phyloP scores from a whole-genome alignment of 35 echinoderm and acorn worm genomes.

The Heliocidaris erythrogramma region DNA sequence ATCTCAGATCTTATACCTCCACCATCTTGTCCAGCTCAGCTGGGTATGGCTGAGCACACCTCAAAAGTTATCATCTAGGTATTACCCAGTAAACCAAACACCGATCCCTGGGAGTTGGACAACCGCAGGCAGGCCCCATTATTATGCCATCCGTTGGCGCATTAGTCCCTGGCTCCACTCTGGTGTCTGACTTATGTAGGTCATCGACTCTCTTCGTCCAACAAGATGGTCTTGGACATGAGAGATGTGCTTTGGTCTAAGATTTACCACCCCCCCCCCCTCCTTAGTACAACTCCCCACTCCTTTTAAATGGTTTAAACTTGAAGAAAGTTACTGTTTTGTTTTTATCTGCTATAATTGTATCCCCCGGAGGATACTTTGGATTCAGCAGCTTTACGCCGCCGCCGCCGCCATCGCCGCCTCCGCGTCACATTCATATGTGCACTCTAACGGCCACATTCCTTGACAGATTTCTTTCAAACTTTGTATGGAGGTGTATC shows the following conservation, averaged over 20 bases:
- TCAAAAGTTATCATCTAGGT: not conserved
- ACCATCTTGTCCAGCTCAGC: not conserved
- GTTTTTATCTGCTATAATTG: no score
- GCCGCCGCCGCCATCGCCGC: no score
- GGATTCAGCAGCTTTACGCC: no score
- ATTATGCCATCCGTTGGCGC: not conserved
- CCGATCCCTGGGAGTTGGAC: not conserved
- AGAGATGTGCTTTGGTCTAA: not conserved
- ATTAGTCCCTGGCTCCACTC: not conserved
- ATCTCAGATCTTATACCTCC: not conserved
- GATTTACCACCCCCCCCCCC: no score
- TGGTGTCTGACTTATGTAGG: not conserved
- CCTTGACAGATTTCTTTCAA: no score
- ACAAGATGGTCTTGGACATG: not conserved
- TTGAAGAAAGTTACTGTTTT: no score
- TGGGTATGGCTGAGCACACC: not conserved
- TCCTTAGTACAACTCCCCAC: no score
- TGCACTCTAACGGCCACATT: no score
- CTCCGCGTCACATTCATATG: no score
- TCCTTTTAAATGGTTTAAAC: no score
- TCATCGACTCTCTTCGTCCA: not conserved
- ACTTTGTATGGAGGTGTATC: no score
- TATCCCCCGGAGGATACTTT: no score
- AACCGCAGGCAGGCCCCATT: not conserved
- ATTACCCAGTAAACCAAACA: not conserved